A percentile compares a stretch with the other conserved stretches of the same genome.
Evolutionary conservation across 2,888 invertebrate genomes (phyloP).

Genomic region (Sesia bembeciformis): DNA sequence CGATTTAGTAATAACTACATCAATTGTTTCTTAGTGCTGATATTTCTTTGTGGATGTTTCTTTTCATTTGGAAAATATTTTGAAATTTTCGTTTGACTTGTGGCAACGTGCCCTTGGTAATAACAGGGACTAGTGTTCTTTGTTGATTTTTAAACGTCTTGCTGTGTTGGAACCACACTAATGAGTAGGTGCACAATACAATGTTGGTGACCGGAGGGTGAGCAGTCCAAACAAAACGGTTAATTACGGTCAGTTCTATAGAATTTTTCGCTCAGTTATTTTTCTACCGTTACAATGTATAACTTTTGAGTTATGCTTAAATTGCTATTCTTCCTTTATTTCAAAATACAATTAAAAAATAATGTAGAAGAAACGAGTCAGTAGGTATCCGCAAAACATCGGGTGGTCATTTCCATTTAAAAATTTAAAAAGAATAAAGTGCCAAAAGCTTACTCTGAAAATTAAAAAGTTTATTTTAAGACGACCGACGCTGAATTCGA

Average conservation of each 20-base stretch:
- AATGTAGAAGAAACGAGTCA: not conserved
- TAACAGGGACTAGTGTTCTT: not conserved
- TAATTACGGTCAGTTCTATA: not conserved
- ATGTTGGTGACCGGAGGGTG: not conserved
- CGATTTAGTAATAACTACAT: conserved; percentile 24
- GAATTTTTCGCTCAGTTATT: too few relatives aligned
- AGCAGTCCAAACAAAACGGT: not conserved
- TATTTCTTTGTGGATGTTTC: conserved; percentile 31
- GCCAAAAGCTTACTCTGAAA: not conserved
- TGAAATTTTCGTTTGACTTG: not conserved
- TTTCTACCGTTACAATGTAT: too few relatives aligned
- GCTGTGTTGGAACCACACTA: conserved; percentile 47
- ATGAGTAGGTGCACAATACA: not conserved
- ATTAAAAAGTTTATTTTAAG: not conserved
- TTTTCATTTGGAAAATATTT: conserved; percentile 13
- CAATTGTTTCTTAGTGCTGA: conserved; percentile 25
- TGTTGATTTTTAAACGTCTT: conserved; percentile 15
- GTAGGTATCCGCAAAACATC: not conserved
- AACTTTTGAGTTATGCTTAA: too few relatives aligned
- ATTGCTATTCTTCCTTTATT: too few relatives aligned
- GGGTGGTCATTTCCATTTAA: not conserved
- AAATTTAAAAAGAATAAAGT: not conserved
- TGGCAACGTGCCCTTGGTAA: not conserved
- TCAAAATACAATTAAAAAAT: too few relatives aligned
- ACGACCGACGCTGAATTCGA: not conserved